phyloP scores from a whole-genome alignment of 2,797 vertebrate species.

The Antrozous pallidus region DNA sequence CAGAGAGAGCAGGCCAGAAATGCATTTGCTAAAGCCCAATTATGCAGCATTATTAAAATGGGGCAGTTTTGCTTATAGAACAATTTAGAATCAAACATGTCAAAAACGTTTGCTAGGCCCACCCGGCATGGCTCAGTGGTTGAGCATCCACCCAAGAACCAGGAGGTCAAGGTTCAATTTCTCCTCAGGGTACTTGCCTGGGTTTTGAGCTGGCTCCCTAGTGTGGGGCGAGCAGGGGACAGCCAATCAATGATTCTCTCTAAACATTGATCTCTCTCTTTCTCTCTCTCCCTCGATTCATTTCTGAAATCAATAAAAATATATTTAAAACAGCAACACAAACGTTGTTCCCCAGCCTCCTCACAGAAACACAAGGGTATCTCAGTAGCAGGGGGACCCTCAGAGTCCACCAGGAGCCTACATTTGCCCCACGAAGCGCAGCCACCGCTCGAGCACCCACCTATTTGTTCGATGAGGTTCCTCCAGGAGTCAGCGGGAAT shows the following conservation, averaged over 20 bases:
- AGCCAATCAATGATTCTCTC: no score
- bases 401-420: background rate
- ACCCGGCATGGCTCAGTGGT: no score
- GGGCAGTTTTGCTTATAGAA: background rate
- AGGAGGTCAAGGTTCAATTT: no score
- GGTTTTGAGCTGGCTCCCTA: no score
- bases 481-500: slow-evolving; percentile 86
- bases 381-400: background rate
- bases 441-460: slow-evolving; percentile 63
- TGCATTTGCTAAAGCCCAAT: background rate
- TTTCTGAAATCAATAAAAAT: no score
- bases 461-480: slow-evolving; percentile 86
- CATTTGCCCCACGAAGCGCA: background rate
- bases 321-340: no score
- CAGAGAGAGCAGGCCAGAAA: background rate
- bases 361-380: background rate
- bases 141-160: no score
- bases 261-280: no score
- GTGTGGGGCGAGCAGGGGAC: no score
- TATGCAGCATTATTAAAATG: background rate
- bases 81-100: background rate
- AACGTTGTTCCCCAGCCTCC: background rate
- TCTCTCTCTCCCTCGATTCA: no score
- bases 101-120: background rate
- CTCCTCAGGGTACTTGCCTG: no score